These are phyloP conservation scores for Plutomurus gul DNA, from an alignment of 1,140 invertebrate species.

Conservation along the genomic window DNA sequence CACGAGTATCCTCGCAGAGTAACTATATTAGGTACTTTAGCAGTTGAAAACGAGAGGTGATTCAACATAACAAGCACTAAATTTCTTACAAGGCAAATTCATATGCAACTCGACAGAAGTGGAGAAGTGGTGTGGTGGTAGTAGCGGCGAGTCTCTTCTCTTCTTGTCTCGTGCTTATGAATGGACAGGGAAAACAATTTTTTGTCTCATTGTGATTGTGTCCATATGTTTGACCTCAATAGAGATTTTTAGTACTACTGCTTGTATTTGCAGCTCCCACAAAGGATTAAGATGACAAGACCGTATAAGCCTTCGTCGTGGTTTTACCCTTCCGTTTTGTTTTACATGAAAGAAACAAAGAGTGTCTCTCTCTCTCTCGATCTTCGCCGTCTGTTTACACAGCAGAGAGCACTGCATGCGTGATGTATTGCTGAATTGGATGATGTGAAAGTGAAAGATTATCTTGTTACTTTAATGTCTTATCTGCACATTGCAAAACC, in stretches of 20 bases:
- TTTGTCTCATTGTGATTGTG: conserved; percentile 3
- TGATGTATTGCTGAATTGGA: conserved; percentile 5
- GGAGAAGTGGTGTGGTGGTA: neutral
- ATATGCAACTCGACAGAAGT: too few species aligned
- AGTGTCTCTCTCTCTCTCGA: neutral
- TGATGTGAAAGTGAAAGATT: conserved; percentile 27
- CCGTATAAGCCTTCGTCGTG: neutral
- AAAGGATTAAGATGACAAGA: neutral
- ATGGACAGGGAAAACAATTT: neutral
- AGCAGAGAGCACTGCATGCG: neutral
- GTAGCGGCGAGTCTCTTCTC: neutral
- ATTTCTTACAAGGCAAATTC: too few species aligned
- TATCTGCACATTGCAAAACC: neutral
- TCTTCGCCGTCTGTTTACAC: too few species aligned
- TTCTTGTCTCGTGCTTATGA: too few species aligned
- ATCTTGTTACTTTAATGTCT: conserved; percentile 9
- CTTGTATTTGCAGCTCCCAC: neutral
- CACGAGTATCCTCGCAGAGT: too few species aligned
- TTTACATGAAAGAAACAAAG: neutral
- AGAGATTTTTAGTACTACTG: neutral
- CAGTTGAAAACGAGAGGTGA: too few species aligned
- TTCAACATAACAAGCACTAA: too few species aligned
- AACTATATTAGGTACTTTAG: too few species aligned
- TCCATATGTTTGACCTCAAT: conserved; percentile 20
- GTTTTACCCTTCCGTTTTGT: conserved; percentile 8